phyloP scores from a whole-genome alignment of 2,797 vertebrate species.

The Poliocrania exsul region DNA sequence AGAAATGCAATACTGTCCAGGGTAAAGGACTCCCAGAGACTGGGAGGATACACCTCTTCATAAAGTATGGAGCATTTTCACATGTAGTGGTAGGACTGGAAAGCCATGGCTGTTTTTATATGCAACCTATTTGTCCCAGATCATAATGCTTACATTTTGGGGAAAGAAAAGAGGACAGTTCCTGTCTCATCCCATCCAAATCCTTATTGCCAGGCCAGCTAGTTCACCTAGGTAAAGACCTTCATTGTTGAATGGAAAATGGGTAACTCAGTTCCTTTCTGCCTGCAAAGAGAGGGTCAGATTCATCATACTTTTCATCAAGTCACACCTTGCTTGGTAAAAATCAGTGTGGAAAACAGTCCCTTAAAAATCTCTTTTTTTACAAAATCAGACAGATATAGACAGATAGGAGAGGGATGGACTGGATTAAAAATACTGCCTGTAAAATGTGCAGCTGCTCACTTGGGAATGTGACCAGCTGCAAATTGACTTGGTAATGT shows the following conservation, averaged over 20 bases:
- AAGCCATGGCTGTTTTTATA: background rate
- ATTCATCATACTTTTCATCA: background rate
- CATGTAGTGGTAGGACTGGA: background rate
- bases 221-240: background rate
- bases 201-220: background rate
- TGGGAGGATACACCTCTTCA: background rate
- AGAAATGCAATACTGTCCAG: background rate
- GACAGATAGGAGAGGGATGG: background rate
- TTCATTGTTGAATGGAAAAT: background rate
- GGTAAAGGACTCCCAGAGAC: background rate
- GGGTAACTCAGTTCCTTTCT: background rate
- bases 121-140: background rate
- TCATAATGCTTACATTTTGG: background rate
- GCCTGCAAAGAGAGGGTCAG: background rate
- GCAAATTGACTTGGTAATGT: conserved; percentile 24
- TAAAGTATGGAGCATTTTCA: background rate
- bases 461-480: background rate
- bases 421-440: background rate
- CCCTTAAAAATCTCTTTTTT: conserved; percentile 14
- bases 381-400: background rate
- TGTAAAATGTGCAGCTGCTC: background rate
- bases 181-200: background rate
- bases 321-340: background rate
- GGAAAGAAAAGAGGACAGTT: background rate
- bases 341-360: background rate